Evolutionary conservation across 2,888 invertebrate genomes (phyloP).

Genomic region (Brenthis hecate): DNA sequence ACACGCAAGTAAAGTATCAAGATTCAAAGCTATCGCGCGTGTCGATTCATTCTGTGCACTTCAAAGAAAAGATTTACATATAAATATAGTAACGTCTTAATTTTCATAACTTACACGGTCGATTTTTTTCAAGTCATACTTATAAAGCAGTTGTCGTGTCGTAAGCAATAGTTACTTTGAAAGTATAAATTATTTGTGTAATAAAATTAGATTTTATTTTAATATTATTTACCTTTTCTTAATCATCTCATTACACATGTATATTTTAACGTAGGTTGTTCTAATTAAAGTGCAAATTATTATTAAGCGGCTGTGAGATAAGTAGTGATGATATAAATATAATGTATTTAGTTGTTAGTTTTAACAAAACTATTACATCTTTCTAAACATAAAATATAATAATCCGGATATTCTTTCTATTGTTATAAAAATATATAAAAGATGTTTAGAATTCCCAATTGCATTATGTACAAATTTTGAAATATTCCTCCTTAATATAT

Average conservation of each 20-base stretch:
- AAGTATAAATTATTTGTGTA: too few species aligned
- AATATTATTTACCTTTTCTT: too few species aligned
- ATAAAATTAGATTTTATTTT: too few species aligned
- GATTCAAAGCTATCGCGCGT: too few species aligned
- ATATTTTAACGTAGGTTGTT: conserved; percentile 11
- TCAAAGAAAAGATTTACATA: too few species aligned
- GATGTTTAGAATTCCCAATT: neutral
- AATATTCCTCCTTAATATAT: conserved; percentile 13
- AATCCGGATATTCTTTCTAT: neutral
- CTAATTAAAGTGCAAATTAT: conserved; percentile 24
- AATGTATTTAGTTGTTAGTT: neutral
- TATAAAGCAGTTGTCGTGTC: too few species aligned
- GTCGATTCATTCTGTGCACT: too few species aligned
- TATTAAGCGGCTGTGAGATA: conserved; percentile 29
- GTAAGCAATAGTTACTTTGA: too few species aligned
- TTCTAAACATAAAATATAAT: conserved; percentile 7
- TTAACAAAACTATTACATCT: conserved; percentile 7
- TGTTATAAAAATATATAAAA: neutral
- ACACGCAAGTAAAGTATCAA: too few species aligned
- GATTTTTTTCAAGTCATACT: too few species aligned
- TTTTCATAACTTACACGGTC: too few species aligned
- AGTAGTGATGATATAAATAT: conserved; percentile 22
- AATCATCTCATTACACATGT: neutral
- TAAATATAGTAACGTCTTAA: too few species aligned
- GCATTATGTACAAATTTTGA: conserved; percentile 12